Conservation (phyloP, 1,140 invertebrate genomes). For the Bilobella aurantiaca region DNA sequence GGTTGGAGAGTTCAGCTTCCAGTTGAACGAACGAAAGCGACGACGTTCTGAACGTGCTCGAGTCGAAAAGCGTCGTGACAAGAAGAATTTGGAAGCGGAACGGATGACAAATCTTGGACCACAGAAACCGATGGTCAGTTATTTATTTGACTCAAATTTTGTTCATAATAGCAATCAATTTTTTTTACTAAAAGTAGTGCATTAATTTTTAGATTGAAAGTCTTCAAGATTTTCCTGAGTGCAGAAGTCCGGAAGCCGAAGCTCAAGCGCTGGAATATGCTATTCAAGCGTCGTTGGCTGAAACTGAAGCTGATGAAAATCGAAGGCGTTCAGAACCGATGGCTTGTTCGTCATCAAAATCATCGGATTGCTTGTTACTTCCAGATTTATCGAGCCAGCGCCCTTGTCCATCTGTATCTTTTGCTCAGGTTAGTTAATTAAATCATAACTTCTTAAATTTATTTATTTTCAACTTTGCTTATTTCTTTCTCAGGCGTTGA, state of each 20-base stretch:
- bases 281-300: not conserved
- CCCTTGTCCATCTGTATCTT: constrained; percentile 18
- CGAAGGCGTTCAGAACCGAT: not conserved
- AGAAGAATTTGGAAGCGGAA: constrained; percentile 32
- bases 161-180: not conserved
- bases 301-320: not conserved
- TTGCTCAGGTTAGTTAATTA: constrained; percentile 21
- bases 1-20: constrained; percentile 40
- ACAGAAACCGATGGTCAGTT: not conserved
- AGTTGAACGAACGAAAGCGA: constrained; percentile 53
- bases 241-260: not conserved
- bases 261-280: constrained; percentile 6
- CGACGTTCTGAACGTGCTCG: constrained; percentile 51
- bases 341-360: not conserved
- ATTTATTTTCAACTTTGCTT: no score
- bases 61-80: constrained; percentile 59
- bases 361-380: no score
- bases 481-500: not conserved
- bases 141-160: not conserved
- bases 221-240: constrained; percentile 11
- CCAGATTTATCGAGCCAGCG: not conserved
- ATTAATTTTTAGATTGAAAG: constrained; percentile 13
- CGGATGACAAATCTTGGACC: not conserved
- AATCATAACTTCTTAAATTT: not conserved
- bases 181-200: not conserved